Conservation (phyloP, 37 sponge, comb jelly and placozoan genomes). For the Petrosia ficiformis region DNA sequence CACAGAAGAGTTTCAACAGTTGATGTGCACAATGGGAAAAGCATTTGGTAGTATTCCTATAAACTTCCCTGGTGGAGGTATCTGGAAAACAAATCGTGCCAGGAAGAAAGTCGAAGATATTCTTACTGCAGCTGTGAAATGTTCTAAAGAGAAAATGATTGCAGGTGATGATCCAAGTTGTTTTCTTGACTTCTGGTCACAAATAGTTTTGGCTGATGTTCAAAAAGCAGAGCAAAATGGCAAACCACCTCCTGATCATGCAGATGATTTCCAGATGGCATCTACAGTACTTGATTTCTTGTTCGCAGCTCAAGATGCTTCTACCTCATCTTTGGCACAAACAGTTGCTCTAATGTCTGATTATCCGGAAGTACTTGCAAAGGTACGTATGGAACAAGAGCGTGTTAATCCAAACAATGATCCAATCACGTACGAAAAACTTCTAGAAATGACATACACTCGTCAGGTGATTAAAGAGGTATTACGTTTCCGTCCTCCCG, state of each 20-base stretch:
- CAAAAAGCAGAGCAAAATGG: neutral
- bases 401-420: slow-evolving; percentile 15
- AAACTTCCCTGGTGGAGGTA: no score
- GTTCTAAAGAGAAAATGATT: neutral
- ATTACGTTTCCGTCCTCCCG: slow-evolving; percentile 21
- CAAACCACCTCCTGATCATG: neutral
- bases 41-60: no score
- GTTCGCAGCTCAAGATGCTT: slow-evolving; percentile 39
- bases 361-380: slow-evolving; percentile 26
- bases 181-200: slow-evolving; percentile 14
- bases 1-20: no score
- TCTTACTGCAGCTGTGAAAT: neutral
- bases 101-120: neutral
- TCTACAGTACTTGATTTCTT: slow-evolving; percentile 12
- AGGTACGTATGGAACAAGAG: slow-evolving; percentile 17
- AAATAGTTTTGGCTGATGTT: neutral
- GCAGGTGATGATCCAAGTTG: neutral
- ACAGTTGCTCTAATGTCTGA: slow-evolving; percentile 6
- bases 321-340: slow-evolving; percentile 15
- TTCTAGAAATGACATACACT: slow-evolving; percentile 1
- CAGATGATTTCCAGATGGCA: slow-evolving; percentile 6
- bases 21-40: no score
- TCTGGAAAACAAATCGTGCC: no score
- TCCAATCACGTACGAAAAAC: slow-evolving; percentile 13
- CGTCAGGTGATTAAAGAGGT: slow-evolving; percentile 31